These are phyloP conservation scores for Myotis daubentonii DNA, from an alignment of 2,797 vertebrate species.

Conservation along the genomic window DNA sequence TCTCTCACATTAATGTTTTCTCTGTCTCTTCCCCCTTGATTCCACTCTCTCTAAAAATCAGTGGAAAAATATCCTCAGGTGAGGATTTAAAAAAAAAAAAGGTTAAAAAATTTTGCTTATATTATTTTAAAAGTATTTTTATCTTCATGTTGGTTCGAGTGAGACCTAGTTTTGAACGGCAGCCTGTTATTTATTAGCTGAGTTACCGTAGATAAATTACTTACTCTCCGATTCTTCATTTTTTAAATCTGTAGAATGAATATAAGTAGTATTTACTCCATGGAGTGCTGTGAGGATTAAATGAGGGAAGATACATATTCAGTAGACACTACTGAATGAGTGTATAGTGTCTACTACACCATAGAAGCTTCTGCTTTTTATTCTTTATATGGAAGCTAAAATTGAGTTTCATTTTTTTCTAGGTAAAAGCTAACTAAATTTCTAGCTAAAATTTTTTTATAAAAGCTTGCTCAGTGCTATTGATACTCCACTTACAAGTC, in stretches of 20 bases:
- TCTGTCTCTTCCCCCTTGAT: no score
- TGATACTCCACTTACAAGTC: slow-evolving; percentile 15
- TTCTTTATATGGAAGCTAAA: background rate
- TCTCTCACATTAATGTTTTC: no score
- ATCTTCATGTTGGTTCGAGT: background rate
- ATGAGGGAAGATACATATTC: background rate
- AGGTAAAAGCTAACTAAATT: slow-evolving; percentile 7
- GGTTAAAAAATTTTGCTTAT: no score
- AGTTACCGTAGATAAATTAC: slow-evolving; percentile 3
- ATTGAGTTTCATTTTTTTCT: slow-evolving; percentile 10
- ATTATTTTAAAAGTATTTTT: background rate
- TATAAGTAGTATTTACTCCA: background rate
- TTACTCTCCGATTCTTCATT: slow-evolving; percentile 36
- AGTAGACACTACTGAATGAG: background rate
- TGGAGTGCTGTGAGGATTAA: background rate
- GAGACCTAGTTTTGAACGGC: background rate
- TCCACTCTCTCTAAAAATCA: no score
- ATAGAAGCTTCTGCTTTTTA: slow-evolving; percentile 20
- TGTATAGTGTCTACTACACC: background rate
- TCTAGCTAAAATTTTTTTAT: background rate
- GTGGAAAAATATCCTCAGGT: no score
- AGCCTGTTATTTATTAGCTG: slow-evolving; percentile 4
- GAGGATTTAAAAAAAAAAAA: no score
- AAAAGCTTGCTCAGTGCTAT: background rate
- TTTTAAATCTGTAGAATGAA: slow-evolving; percentile 7